Base-by-base conservation (phyloP, 2,888 invertebrate genomes). In the Pachydiplax longipennis region DNA sequence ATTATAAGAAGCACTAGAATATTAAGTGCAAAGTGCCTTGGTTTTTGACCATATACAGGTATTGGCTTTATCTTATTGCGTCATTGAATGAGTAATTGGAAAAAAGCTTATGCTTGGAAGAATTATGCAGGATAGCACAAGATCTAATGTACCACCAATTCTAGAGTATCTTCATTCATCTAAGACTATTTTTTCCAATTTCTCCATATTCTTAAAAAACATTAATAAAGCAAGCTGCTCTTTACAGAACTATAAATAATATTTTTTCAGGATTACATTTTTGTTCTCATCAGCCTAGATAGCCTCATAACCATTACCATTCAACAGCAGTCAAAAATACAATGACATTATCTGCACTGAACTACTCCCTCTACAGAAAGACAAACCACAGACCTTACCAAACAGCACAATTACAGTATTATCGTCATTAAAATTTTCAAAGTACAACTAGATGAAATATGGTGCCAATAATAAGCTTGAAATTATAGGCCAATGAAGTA, bases 1-100 rank as follows among this genome's bases (percentile, higher is more conserved):
- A 87, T 87, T 87, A 87, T 61, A 87, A 87, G 58, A 87, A 87
- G 87, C 87, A 87, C 87, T 87, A 87, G 87, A 87, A 65, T 87
- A 87, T 87, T 87, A 87, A 61, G 87, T 87, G 87, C 87, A 87
- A 87, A 61, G 87, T 87, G 87, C 87, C 87, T 61, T 87, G 31
- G 61, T 61, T 61, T 87, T 87, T 87, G 87, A 87, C 87, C 87
- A 87, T 61, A 61, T 37, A 87, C 61, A 87, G 37, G 37, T 87
- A 83, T 58, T 37, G 37, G 61, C 87, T 61, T 87, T 58, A 61
- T 37, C 31, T 87, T 87, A 87, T 87, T 87, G 87, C 61, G 65
- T 87, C 87, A 65, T n/a, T 87, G 87, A 87, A 87, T n/a, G 61
- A 87, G 87, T 65, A 87, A 87, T 61, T 65, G 87, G 87, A 87